Percentiles rank a stretch among this genome's conserved stretches.
Evolutionary conservation across 1,140 invertebrate genomes (phyloP).

Genomic region (Trichoplusia ni): DNA sequence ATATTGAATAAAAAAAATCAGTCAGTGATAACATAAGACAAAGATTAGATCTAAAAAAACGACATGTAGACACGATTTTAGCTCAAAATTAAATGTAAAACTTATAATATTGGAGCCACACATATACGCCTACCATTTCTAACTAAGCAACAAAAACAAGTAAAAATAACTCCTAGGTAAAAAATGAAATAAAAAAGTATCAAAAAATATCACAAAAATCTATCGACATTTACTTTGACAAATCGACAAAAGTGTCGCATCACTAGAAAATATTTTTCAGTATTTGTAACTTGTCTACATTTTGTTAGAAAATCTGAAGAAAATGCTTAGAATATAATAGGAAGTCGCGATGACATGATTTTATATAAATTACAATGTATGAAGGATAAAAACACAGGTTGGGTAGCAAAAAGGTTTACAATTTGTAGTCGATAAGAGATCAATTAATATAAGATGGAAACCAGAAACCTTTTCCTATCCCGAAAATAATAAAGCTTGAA

Average conservation of each 20-base stretch:
- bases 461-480: constrained; percentile 28
- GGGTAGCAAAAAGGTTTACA: constrained; percentile 21
- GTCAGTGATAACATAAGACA: constrained; percentile 19
- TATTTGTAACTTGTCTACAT: not conserved
- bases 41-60: constrained; percentile 5
- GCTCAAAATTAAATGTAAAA: not conserved
- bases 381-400: constrained; percentile 10
- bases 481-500: constrained; percentile 15
- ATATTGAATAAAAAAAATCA: constrained; percentile 16
- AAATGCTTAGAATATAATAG: constrained; percentile 21
- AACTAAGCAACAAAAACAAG: constrained; percentile 14
- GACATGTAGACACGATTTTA: not conserved
- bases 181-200: not conserved
- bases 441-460: constrained; percentile 9
- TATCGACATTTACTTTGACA: constrained; percentile 18
- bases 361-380: constrained; percentile 15
- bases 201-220: constrained; percentile 10
- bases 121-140: constrained; percentile 18
- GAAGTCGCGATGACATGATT: constrained; percentile 14
- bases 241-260: constrained; percentile 1
- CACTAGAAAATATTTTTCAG: not conserved
- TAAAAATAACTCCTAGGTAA: constrained; percentile 9
- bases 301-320: constrained; percentile 5
- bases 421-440: constrained; percentile 1
- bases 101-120: not conserved